A percentile compares a stretch with the other conserved stretches of the same genome.
These are phyloP conservation scores for Sylvilagus floridanus DNA, from an alignment of 2,797 vertebrate species.

Conservation along the genomic window DNA sequence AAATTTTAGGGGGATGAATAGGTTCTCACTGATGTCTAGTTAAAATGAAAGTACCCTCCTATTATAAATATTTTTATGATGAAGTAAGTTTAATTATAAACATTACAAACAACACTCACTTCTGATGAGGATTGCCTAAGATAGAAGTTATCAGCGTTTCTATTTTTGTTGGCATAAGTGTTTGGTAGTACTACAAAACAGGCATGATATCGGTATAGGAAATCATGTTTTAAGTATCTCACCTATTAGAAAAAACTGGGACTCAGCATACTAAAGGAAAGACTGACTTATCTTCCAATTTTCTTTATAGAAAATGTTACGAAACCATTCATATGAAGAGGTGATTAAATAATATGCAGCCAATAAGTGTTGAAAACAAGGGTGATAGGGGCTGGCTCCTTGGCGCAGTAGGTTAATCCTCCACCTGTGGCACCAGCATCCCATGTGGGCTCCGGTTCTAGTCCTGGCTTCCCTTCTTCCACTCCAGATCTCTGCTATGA, in stretches of 20 bases:
- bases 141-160: neutral
- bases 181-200: neutral
- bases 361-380: neutral
- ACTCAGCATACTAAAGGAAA: neutral
- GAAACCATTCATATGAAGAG: constrained; percentile 41
- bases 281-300: constrained; percentile 23
- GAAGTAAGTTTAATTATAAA: constrained; percentile 10
- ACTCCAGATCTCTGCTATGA: too few species aligned
- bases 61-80: neutral
- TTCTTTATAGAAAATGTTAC: constrained; percentile 23
- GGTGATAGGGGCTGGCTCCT: too few species aligned
- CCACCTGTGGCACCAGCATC: too few species aligned
- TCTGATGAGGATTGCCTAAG: neutral
- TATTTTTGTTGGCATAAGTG: neutral
- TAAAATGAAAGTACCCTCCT: constrained; percentile 43
- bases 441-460: too few species aligned
- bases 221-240: neutral
- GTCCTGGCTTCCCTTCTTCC: too few species aligned
- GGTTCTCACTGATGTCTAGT: neutral
- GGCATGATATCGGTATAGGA: neutral
- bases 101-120: neutral
- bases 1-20: constrained; percentile 14
- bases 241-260: constrained; percentile 28
- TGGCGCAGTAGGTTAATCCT: too few species aligned
- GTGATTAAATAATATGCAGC: neutral